Conservation (phyloP, 2,888 invertebrate species). For the Cylindroiulus punctatus region DNA sequence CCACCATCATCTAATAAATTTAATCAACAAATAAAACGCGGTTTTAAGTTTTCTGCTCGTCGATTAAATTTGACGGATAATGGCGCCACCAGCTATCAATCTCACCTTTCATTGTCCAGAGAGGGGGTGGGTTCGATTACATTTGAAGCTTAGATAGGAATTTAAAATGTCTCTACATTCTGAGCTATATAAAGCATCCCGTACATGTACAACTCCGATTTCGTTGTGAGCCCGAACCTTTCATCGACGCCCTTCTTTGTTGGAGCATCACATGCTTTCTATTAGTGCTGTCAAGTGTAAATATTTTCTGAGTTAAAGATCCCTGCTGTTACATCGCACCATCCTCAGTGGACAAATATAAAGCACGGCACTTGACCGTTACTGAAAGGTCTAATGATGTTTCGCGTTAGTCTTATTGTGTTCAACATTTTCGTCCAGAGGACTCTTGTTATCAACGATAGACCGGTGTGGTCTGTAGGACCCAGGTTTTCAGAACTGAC, state of each 20-base stretch:
- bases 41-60: not conserved
- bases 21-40: too few species aligned
- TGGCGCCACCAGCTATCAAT: not conserved
- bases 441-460: not conserved
- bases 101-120: not conserved
- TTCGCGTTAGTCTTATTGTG: not conserved
- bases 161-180: not conserved
- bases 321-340: not conserved
- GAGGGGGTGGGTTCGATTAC: not conserved
- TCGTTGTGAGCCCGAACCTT: not conserved
- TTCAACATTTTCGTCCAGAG: not conserved
- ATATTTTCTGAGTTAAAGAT: not conserved
- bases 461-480: too few species aligned
- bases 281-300: slow-evolving; percentile 4
- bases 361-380: not conserved
- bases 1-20: too few species aligned
- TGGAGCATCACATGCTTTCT: not conserved
- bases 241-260: not conserved
- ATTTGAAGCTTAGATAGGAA: not conserved
- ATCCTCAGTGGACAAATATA: slow-evolving; percentile 4
- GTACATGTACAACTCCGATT: not conserved
- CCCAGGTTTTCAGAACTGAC: too few species aligned
- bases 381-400: slow-evolving; percentile 5
- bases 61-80: not conserved
- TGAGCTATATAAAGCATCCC: not conserved